Base-by-base conservation (phyloP, 2,888 invertebrate species). In the Polydrusus tereticollis region DNA sequence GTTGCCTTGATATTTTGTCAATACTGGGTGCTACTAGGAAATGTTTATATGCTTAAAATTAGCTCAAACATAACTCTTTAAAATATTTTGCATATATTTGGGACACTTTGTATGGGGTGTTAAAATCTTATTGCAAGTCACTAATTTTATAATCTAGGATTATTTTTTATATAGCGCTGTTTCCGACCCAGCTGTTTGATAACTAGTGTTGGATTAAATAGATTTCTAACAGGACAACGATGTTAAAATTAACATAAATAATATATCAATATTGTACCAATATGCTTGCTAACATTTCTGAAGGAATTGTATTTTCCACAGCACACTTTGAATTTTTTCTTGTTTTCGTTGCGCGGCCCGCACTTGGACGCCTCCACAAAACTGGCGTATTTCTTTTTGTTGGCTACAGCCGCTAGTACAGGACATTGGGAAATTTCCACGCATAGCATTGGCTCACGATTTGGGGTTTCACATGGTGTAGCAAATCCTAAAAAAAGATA, bases 381-480 rank as follows among this genome's bases (percentile, higher is more conserved):
- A 10, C 76, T 64, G 45, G 75, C 75, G 6, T 81, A 80, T 10
- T 78, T 69, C 14, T 41, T 33, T 47, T 81, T 82, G 4, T 59
- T 55, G 8, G 77, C 36, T 14, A 86, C 69, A 0, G 70, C 77
- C n/a, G 84, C 59, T 8, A 89, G 77, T 1, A 81, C 74, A 0
- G 77, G 65, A 72, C 89, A 89, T 10, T 84, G 69, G 69, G 82
- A 77, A 0, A 89, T 78, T 0, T 82, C 81, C 2, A 87, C 77
- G 77, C 89, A 89, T 8, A 78, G 78, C 0, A 87, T 87, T 0
- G 62, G 62, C 1, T 81, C 82, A 0, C 81, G 79, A 55, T 82
- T 85, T 0, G 87, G 87, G 0, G 87, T 86, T 16, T 64, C 74
- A 77, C 89, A 89, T 29, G 73, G 75, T 0, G 82, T 82, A 1